Evolutionary conservation across 2,113 vertebrate genomes (phyloP).

Genomic region (Narcine bancroftii): DNA sequence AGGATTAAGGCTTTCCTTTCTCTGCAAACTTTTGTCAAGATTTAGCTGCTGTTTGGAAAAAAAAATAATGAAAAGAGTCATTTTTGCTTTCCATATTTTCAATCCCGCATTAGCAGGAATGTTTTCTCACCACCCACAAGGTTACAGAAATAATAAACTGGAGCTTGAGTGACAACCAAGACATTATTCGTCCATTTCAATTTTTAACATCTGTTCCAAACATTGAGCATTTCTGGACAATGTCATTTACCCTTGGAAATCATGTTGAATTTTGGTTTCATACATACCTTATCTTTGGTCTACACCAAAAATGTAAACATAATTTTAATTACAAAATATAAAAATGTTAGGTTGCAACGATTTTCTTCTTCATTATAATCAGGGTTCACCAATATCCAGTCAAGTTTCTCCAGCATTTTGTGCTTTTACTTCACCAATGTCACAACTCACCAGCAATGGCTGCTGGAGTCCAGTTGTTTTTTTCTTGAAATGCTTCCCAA

Average conservation of each 20-base stretch:
- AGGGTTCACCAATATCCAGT: not conserved
- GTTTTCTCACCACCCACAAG: conserved; percentile 30
- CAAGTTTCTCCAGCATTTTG: too few relatives aligned
- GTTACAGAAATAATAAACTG: conserved; percentile 32
- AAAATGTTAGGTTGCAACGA: not conserved
- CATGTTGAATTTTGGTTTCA: conserved; percentile 20
- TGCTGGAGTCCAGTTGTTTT: not conserved
- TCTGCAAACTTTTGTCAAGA: not conserved
- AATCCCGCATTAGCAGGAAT: conserved; percentile 16
- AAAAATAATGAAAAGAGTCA: not conserved
- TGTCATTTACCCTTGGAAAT: conserved; percentile 20
- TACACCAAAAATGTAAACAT: not conserved
- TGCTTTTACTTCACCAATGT: too few relatives aligned
- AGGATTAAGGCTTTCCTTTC: not conserved
- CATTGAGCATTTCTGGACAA: conserved; percentile 26
- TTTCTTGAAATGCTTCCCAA: not conserved
- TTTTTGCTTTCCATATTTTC: conserved; percentile 29
- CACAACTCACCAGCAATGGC: not conserved
- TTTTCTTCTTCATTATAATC: not conserved
- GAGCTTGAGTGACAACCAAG: conserved; percentile 24
- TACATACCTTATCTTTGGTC: not conserved
- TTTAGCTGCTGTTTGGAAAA: not conserved
- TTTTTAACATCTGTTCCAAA: conserved; percentile 33
- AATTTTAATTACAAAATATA: not conserved
- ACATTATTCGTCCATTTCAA: conserved; percentile 27